Evolutionary conservation across 2,888 invertebrate species (phyloP), one percentile per base, ranked within the genome.

Genomic region (Itoplectis maculator): DNA sequence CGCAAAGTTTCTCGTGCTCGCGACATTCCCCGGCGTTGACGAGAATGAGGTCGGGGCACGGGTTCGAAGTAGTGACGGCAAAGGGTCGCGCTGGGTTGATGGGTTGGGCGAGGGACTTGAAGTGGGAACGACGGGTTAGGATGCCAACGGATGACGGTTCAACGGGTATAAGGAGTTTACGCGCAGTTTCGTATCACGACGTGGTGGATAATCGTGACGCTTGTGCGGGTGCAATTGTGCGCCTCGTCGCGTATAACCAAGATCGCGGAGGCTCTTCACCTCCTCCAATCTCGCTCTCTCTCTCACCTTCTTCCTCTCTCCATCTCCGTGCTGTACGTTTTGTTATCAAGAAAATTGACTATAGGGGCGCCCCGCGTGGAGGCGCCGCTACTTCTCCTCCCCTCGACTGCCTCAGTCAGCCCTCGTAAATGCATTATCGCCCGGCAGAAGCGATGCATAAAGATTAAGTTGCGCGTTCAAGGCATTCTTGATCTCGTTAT

Each of bases 141-240:
- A 77, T 72, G 47, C 29, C 37, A 29, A 49, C n/a, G 51, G 73
- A 73, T 54, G 73, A 73, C 66, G 68, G 59, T 73, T 74, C 63
- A 83, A 83, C 76, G 79, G 51, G 47, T 72, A 47, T 78, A 78
- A 81, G 78, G 66, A 81, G 66, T 54, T 82, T 84, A 84, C 78
- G 73, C 82, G 69, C 78, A 78, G 82, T 85, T 76, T 81, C 79
- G 59, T 69, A 65, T 23, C 75, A 49, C 76, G 75, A 66, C 51
- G 51, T 56, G 23, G 56, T 69, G 75, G 81, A 86, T 88, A 89
- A 89, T 86, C 87, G 84, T 77, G 79, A 83, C 81, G 84, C 86
- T n/a, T 86, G 87, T 84, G 63, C 70, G 56, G 54, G 68, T 78
- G 83, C 76, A 79, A 88, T 85, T 86, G 86, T 82, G 56, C 76